These are phyloP conservation scores for Thamnaconus septentrionalis DNA, from an alignment of 2,113 vertebrate genomes.

Conservation along the genomic window DNA sequence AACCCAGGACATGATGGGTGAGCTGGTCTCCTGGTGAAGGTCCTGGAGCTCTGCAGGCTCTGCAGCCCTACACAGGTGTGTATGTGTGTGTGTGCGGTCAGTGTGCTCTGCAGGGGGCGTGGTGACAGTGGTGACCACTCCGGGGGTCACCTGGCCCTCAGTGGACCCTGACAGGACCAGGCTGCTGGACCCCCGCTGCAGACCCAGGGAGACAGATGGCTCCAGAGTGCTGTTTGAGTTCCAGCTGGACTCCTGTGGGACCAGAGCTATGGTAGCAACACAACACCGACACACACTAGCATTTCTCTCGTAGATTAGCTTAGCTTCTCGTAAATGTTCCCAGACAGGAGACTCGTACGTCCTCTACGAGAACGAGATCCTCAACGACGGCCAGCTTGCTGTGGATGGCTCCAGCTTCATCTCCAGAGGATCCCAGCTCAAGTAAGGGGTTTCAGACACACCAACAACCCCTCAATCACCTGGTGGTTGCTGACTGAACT, in stretches of 20 bases:
- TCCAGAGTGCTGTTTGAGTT: slow-evolving; percentile 67
- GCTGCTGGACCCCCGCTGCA: slow-evolving; percentile 63
- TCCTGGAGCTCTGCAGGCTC: neutral
- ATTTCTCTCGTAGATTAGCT: neutral
- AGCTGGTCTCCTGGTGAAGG: neutral
- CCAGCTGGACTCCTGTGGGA: slow-evolving; percentile 64
- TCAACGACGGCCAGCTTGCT: slow-evolving; percentile 43
- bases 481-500: too few species aligned
- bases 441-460: slow-evolving; percentile 33
- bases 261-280: slow-evolving; percentile 49
- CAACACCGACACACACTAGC: neutral
- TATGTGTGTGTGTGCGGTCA: slow-evolving; percentile 17
- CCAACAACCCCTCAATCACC: too few species aligned
- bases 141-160: slow-evolving; percentile 48
- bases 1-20: slow-evolving; percentile 60
- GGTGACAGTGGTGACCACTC: slow-evolving; percentile 55
- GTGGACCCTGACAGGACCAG: slow-evolving; percentile 52
- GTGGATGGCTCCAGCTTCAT: slow-evolving; percentile 46
- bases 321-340: neutral
- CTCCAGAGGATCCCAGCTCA: slow-evolving; percentile 61
- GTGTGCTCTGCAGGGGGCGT: slow-evolving; percentile 73
- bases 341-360: slow-evolving; percentile 51
- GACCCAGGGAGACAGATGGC: slow-evolving; percentile 41
- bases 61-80: neutral
- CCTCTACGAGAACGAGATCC: slow-evolving; percentile 66